Conservation (phyloP, 2,113 vertebrate genomes). For the Chinchilla lanigera region DNA sequence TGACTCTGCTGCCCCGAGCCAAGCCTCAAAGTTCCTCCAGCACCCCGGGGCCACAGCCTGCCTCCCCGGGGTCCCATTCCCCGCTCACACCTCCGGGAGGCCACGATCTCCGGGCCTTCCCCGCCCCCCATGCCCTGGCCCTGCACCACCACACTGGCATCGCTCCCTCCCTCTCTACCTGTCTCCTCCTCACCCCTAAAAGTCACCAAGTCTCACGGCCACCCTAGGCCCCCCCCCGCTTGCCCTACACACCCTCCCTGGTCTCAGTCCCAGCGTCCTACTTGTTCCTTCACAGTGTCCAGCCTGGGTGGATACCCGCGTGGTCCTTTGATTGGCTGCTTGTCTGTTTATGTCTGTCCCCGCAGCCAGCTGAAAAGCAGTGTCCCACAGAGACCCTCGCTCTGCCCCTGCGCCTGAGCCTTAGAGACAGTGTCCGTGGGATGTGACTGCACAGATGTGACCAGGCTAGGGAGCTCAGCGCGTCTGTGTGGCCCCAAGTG, state of each 20-base stretch:
- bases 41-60: no score
- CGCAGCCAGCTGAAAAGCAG: fast-evolving
- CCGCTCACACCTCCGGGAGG: neutral
- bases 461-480: neutral
- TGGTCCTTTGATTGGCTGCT: neutral
- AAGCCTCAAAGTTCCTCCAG: fast-evolving
- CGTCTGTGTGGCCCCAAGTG: fast-evolving
- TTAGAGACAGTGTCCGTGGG: neutral
- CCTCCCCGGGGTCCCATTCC: fast-evolving
- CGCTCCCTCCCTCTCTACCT: neutral
- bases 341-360: neutral
- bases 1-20: neutral
- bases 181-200: neutral
- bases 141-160: neutral
- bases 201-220: neutral
- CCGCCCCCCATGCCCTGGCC: neutral
- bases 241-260: neutral
- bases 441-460: neutral
- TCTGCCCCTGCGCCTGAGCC: neutral
- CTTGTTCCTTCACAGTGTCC: neutral
- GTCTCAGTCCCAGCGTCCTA: neutral
- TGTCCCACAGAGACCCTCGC: fast-evolving
- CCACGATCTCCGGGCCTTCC: neutral
- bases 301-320: fast-evolving
- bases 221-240: no score